Conservation (phyloP, 2,888 invertebrate genomes). For the Acanthococcus lagerstroemiae region DNA sequence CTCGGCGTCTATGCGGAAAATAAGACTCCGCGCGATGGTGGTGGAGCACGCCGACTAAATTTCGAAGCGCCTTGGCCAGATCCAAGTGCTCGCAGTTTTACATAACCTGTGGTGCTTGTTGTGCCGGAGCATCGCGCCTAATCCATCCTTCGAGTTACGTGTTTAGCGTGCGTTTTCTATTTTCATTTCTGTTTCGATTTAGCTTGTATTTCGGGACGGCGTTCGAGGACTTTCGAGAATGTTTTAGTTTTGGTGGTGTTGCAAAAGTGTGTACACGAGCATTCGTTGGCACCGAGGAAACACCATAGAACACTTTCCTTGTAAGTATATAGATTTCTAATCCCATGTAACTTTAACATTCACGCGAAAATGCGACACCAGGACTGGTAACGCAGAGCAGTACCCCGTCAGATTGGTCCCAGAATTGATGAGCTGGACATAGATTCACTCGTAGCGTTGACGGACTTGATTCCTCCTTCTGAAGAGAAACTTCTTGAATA, state of each 20-base stretch:
- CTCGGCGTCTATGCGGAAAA: slow-evolving; percentile 4
- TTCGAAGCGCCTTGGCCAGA: slow-evolving; percentile 14
- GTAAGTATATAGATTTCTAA: too few relatives aligned
- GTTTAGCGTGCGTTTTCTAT: background rate
- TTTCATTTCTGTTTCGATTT: background rate
- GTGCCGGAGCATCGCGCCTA: background rate
- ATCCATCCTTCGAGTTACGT: background rate
- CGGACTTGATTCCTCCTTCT: too few relatives aligned
- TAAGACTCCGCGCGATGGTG: slow-evolving; percentile 9
- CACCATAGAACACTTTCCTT: too few relatives aligned
- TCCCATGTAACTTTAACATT: too few relatives aligned
- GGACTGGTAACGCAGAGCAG: too few relatives aligned
- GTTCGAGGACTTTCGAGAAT: background rate
- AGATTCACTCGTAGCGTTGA: too few relatives aligned
- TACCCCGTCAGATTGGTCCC: too few relatives aligned
- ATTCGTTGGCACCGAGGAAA: too few relatives aligned
- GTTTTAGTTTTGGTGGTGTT: background rate
- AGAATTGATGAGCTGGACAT: too few relatives aligned
- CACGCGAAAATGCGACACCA: too few relatives aligned
- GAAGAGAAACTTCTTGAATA: too few relatives aligned
- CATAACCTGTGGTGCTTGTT: slow-evolving; percentile 1
- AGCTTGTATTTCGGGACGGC: background rate
- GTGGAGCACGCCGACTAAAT: slow-evolving; percentile 20
- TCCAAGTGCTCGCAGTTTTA: slow-evolving; percentile 20
- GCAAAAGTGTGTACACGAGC: too few relatives aligned